phyloP scores from a whole-genome alignment of 2,888 invertebrate genomes.

The Ellobium chinense region DNA sequence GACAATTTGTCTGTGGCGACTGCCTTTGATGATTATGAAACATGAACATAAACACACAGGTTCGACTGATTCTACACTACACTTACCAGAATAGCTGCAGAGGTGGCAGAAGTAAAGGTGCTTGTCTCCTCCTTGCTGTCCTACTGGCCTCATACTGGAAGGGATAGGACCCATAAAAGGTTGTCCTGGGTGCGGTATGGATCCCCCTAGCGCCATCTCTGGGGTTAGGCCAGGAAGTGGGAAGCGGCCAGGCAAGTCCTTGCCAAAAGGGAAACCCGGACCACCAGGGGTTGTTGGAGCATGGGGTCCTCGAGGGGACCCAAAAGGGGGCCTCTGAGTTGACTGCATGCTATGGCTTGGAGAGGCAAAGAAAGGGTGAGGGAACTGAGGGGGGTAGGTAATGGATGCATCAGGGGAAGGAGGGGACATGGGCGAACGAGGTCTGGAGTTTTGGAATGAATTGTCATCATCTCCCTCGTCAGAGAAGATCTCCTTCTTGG shows the following conservation, averaged over 20 bases:
- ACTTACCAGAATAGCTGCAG: constrained; percentile 80
- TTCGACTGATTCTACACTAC: no score
- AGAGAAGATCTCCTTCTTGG: constrained; percentile 37
- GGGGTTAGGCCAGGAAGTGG: constrained; percentile 26
- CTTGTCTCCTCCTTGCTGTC: constrained; percentile 57
- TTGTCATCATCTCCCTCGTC: constrained; percentile 41
- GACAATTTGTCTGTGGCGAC: no score
- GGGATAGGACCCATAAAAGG: constrained; percentile 7
- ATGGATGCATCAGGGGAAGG: constrained; percentile 38
- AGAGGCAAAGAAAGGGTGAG: constrained; percentile 30
- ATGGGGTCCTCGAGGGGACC: constrained; percentile 16
- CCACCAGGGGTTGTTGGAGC: background rate
- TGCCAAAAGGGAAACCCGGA: constrained; percentile 27
- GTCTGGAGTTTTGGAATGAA: background rate
- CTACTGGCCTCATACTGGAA: constrained; percentile 12
- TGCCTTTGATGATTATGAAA: no score
- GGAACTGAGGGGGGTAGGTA: constrained; percentile 29
- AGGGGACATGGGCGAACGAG: constrained; percentile 18
- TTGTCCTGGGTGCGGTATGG: constrained; percentile 28
- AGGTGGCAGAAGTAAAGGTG: constrained; percentile 80
- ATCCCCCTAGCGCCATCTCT: constrained; percentile 23
- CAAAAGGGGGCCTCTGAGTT: constrained; percentile 13
- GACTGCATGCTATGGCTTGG: background rate
- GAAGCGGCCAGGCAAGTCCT: constrained; percentile 24
- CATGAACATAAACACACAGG: no score